Evolutionary conservation across 2,888 invertebrate species (phyloP), one percentile per base, ranked within the genome.

Genomic region (Muschampia plurimacula): DNA sequence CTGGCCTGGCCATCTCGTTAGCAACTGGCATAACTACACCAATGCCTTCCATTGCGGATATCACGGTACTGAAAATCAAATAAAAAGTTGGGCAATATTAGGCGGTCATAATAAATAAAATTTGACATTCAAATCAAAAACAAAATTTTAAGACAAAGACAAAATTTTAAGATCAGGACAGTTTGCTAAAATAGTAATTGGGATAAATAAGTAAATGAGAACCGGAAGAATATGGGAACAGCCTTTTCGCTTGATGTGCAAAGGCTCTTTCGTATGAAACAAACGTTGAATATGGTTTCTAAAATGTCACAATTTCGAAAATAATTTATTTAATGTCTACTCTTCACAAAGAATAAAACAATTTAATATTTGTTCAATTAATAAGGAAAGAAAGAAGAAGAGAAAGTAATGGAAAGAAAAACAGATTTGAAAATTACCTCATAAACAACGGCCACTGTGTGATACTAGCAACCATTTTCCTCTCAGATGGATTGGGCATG

Each of bases 41-140:
- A 74, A 99, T 99, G 44, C 98, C 98, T 94, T 99, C 99, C 96
- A 99, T 99, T 3, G 99, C 98, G 86, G 99, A 99, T 78, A 99
- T 97, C 0, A 98, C 99, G 0, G 99, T 99, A 68, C 99, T 96
- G 84, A 80, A 82, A 22, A 3, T 5, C 2, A n/a, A 49, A n/a
- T 5, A 15, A 52, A n/a, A 12, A 7, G 9, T 41, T 41, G 9
- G 12, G 44, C 44, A 9, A 12, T 15, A 15, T 52, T 49, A 49
- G 52, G 7, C 49, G n/a, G 49, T 52, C 15, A 52, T 7, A 2
- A 15, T 52, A 52, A 32, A 32, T 32, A 3, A 32, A 32, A 32
- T 32, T 32, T 32, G 3, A 32, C 2, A 32, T 32, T 32, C 3
- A 32, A 1, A 32, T 0, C 2, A 3, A 22, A 22, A 1, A 22